Evolutionary conservation across 2,888 invertebrate genomes (phyloP).

Genomic region (Chorisops tibialis): DNA sequence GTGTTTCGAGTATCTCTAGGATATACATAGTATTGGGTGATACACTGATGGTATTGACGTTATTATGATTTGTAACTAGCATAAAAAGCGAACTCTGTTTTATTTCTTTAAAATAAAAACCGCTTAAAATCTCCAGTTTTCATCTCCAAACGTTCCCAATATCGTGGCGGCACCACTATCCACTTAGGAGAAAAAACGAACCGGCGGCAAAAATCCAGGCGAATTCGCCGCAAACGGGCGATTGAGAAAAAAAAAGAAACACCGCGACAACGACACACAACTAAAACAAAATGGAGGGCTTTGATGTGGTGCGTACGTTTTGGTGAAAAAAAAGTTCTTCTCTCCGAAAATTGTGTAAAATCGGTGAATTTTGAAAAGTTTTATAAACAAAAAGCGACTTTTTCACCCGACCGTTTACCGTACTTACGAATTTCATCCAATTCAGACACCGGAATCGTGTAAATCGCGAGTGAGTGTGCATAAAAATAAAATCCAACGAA

Average conservation of each 20-base stretch:
- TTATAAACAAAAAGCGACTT: constrained; percentile 22
- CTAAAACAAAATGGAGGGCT: constrained; percentile 54
- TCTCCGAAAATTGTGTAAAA: background rate
- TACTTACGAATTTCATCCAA: background rate
- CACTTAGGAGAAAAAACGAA: background rate
- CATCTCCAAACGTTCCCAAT: no score
- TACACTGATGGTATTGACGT: no score
- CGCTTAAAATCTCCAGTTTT: no score
- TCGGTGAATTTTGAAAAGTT: constrained; percentile 14
- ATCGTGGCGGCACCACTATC: background rate
- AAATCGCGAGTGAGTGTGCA: constrained; percentile 21
- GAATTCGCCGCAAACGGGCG: no score
- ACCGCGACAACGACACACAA: constrained; percentile 10
- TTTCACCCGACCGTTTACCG: background rate
- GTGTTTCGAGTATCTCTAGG: no score
- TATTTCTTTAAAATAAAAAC: no score
- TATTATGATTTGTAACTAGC: no score
- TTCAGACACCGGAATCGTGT: background rate
- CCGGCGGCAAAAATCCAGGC: background rate
- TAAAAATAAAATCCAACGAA: constrained; percentile 17
- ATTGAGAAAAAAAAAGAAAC: background rate
- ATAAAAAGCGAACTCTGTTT: no score
- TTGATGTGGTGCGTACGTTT: constrained; percentile 53
- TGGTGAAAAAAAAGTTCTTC: constrained; percentile 37
- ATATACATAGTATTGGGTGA: no score